These are phyloP conservation scores for Anthophora plumipes DNA, from an alignment of 2,888 invertebrate species.

Conservation along the genomic window DNA sequence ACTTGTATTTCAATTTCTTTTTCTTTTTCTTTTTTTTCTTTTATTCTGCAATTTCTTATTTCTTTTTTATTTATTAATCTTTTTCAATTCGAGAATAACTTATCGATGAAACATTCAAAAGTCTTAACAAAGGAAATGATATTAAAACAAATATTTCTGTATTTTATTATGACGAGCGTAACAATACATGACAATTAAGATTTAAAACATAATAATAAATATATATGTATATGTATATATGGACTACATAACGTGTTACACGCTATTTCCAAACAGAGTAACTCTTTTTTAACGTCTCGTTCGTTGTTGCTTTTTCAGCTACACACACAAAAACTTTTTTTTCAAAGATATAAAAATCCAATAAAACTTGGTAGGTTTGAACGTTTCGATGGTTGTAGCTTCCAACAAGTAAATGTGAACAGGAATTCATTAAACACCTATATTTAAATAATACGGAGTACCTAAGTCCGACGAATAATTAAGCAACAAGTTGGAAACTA, in stretches of 20 bases:
- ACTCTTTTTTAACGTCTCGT: not conserved
- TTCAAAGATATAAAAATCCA: too few relatives aligned
- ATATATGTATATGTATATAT: not conserved
- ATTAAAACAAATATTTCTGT: too few relatives aligned
- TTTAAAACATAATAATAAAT: not conserved
- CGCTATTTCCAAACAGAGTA: not conserved
- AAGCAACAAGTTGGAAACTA: not conserved
- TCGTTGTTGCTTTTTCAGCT: not conserved
- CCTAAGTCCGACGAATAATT: slow-evolving; percentile 16
- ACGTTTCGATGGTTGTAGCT: slow-evolving; percentile 27
- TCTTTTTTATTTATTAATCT: too few relatives aligned
- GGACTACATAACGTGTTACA: not conserved
- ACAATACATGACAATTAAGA: too few relatives aligned
- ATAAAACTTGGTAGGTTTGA: slow-evolving; percentile 20
- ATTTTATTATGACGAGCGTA: too few relatives aligned
- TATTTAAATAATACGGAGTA: slow-evolving; percentile 16
- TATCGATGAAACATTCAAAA: too few relatives aligned
- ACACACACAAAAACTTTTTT: not conserved
- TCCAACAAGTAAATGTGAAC: slow-evolving; percentile 38
- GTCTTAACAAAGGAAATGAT: too few relatives aligned
- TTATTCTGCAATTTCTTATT: too few relatives aligned
- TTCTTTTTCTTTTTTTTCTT: too few relatives aligned
- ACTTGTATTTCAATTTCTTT: too few relatives aligned
- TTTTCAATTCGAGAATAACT: too few relatives aligned
- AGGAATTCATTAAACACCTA: slow-evolving; percentile 1